Evolutionary conservation across 2,797 vertebrate genomes (phyloP), one percentile per base, ranked within the genome.

Genomic region (Euthynnus affinis): DNA sequence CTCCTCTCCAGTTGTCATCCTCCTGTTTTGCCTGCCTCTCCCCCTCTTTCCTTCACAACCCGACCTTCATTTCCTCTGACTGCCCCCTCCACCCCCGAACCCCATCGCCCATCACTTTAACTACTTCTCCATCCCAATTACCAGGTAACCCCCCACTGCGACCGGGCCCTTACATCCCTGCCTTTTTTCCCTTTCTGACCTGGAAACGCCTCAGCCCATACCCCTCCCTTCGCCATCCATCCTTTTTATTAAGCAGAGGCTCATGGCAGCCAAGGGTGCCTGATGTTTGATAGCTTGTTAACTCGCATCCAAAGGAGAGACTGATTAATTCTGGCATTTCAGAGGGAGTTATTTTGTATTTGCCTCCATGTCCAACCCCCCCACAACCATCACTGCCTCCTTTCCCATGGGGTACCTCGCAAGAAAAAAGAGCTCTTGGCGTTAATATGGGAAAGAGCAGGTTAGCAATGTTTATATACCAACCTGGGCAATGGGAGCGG

Each of bases 321-420:
- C 66, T 91, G 82, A 94, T 94, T 93, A 85, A 88, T 87, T 86
- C 80, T 91, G 92, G 82, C 91, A 91, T 93, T 92, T 93, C 90
- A 88, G 84, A 91, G 82, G 78, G 84, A 90, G 84, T 93, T 90
- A 86, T 91, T 90, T 89, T 89, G 83, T 86, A 87, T 92, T 89
- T 91, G 71, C 81, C 79, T 88, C 80, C 85, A 76, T 72, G 78
- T 87, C 76, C 71, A 66, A 78, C 68, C 80, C 71, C 80, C 71
- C 55, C 57, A 73, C 72, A 68, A 56, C 76, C 72, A 76, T 65
- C 46, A 20, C 51, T 17, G 23, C 60, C 80, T 63, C 56, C 6
- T 52, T 73, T 67, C 68, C 67, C 80, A 67, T 70, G 3, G 23
- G 63, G 74, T 66, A 58, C 48, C 71, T 57, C 17, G 23, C 59